Evolutionary conservation across 1,140 invertebrate genomes (phyloP), one percentile per base, ranked within the genome.

Genomic region (Drosophila lini): DNA sequence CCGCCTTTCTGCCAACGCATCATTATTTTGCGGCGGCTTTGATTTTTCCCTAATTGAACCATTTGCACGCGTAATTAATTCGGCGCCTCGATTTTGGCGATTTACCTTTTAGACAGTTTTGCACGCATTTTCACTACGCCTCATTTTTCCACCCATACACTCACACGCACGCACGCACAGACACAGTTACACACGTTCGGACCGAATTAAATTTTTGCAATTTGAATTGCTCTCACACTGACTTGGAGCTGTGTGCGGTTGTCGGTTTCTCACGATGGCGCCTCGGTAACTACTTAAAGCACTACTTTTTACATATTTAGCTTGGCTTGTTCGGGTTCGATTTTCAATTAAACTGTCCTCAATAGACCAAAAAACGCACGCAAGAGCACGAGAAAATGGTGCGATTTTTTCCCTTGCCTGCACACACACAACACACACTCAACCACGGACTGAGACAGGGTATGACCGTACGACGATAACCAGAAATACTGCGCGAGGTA

Each of bases 101-200:
- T 70, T 73, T 86, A 88, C 77, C 83, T 89, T 80, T 88, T 80
- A 64, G 59, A 78, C 53, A 74, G 63, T 65, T 82, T 82, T 79
- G 79, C 75, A 88, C 80, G 80, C 76, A 86, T 83, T 74, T 86
- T 83, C 80, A 79, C 77, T 88, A 88, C 83, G 83, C 83, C 83
- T 89, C 76, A 89, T 89, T 88, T 86, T 86, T 89, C 65, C 83
- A 89, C 80, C 75, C 58, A 83, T 59, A 83, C 83, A 80, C 47
- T 57, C 36, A 56, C 62, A 81, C 65, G 55, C 80, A 68, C 81
- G 64, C 79, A 81, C 79, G 68, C 82, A 82, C 83, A 64, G 59
- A 83, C 77, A 85, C 78, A 57, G 64, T 81, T 75, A 81, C 78
- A 84, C 78, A 80, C 76, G 74, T 55, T 76, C 73, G 44, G 60